Evolutionary conservation across 2,113 vertebrate genomes (phyloP).

Genomic region (Gallinago jamesoni): DNA sequence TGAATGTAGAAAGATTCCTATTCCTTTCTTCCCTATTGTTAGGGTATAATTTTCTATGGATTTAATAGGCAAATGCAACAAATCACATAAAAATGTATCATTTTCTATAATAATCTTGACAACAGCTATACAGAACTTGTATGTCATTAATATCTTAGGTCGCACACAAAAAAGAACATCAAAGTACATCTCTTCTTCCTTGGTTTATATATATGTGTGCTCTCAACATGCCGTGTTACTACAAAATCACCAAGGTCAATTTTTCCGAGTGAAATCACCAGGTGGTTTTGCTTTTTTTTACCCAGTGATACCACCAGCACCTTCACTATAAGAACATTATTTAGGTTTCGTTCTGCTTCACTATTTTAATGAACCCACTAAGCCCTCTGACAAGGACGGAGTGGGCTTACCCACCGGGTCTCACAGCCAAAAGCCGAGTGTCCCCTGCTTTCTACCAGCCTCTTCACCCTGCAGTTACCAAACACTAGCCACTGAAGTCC

Average conservation of each 20-base stretch:
- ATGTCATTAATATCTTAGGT: slow-evolving; percentile 2
- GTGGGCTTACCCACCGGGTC: neutral
- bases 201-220: neutral
- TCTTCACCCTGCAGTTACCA: neutral
- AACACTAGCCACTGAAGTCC: neutral
- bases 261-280: neutral
- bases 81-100: slow-evolving; percentile 39
- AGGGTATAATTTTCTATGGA: slow-evolving; percentile 16
- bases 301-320: neutral
- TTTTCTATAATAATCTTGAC: slow-evolving; percentile 48
- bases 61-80: slow-evolving; percentile 47
- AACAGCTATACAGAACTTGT: slow-evolving; percentile 8
- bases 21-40: slow-evolving; percentile 11
- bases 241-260: neutral
- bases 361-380: neutral
- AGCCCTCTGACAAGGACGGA: neutral
- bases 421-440: neutral
- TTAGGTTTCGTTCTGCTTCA: neutral
- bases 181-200: neutral
- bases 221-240: neutral
- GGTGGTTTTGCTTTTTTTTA: neutral
- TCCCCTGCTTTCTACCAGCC: neutral
- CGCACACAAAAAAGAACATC: neutral
- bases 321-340: neutral
- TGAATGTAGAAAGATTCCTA: neutral